phyloP scores from a whole-genome alignment of 2,888 invertebrate genomes.

The Phaedon cochleariae region DNA sequence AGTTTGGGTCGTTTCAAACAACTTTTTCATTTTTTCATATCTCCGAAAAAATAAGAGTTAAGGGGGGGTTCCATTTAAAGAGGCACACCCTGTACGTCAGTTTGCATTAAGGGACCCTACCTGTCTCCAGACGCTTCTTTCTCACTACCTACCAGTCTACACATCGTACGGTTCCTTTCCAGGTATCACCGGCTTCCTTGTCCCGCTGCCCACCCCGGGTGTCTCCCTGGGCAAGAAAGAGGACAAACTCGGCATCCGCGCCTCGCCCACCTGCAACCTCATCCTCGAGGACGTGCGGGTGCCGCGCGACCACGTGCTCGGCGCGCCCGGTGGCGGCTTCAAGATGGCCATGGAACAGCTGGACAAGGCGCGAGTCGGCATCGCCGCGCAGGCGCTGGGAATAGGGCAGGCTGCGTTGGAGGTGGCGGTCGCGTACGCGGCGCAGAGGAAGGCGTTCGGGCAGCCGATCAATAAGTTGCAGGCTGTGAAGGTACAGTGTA shows the following conservation, averaged over 20 bases:
- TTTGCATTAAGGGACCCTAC: too few relatives aligned
- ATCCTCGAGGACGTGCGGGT: conserved; percentile 73
- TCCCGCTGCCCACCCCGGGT: conserved; percentile 71
- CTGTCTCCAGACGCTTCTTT: too few relatives aligned
- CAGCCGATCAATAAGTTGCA: conserved; percentile 71
- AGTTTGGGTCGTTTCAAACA: too few relatives aligned
- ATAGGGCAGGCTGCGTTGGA: conserved; percentile 81
- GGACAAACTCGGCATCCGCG: conserved; percentile 77
- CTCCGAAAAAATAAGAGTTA: too few relatives aligned
- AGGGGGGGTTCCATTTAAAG: too few relatives aligned
- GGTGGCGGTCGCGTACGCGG: conserved; percentile 74
- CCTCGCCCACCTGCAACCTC: conserved; percentile 75
- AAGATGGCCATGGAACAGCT: conserved; percentile 76
- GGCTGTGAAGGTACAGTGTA: conserved; percentile 72
- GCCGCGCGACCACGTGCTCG: conserved; percentile 65
- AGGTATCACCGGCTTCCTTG: conserved; percentile 71
- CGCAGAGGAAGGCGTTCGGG: conserved; percentile 73
- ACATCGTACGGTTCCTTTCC: too few relatives aligned
- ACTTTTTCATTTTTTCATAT: too few relatives aligned
- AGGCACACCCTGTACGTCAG: too few relatives aligned
- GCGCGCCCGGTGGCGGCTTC: conserved; percentile 71
- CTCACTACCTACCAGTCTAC: too few relatives aligned
- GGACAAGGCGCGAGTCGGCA: conserved; percentile 78
- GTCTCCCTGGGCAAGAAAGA: conserved; percentile 74
- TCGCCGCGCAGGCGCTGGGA: conserved; percentile 78